These are phyloP conservation scores for Gallinago media DNA, from an alignment of 2,113 vertebrate species.

Conservation along the genomic window DNA sequence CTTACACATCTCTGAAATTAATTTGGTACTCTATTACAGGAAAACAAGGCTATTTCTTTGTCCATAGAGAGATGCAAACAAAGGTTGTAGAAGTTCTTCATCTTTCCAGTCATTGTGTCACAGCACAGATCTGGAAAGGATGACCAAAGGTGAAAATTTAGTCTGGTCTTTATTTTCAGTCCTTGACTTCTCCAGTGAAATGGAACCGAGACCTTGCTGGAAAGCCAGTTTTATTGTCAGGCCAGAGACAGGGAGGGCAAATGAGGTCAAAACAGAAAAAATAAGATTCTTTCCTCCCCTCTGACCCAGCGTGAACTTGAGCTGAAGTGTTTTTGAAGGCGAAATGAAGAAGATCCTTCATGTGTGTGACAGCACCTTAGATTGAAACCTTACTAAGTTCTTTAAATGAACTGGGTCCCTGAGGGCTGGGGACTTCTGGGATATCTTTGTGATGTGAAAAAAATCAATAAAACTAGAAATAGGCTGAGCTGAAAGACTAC, in stretches of 20 bases:
- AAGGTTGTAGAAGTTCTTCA: neutral
- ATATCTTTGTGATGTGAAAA: neutral
- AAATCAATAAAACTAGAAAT: neutral
- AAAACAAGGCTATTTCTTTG: neutral
- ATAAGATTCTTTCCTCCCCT: neutral
- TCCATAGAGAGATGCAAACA: neutral
- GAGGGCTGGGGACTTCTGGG: neutral
- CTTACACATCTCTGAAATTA: neutral
- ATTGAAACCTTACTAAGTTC: neutral
- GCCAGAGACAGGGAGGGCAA: neutral
- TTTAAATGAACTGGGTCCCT: neutral
- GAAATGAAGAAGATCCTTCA: slow-evolving; percentile 51
- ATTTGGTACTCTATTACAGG: neutral
- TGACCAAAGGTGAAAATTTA: neutral
- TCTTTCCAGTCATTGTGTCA: neutral
- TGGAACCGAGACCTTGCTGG: neutral
- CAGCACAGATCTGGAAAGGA: neutral
- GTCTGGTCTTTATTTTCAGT: neutral
- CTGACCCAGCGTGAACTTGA: neutral
- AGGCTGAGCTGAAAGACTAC: neutral
- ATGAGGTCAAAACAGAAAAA: neutral
- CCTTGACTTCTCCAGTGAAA: neutral
- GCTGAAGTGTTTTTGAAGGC: neutral
- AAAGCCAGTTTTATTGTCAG: neutral
- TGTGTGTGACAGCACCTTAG: slow-evolving; percentile 21